phyloP scores from a whole-genome alignment of 2,888 invertebrate species.

The Torymus auratus region DNA sequence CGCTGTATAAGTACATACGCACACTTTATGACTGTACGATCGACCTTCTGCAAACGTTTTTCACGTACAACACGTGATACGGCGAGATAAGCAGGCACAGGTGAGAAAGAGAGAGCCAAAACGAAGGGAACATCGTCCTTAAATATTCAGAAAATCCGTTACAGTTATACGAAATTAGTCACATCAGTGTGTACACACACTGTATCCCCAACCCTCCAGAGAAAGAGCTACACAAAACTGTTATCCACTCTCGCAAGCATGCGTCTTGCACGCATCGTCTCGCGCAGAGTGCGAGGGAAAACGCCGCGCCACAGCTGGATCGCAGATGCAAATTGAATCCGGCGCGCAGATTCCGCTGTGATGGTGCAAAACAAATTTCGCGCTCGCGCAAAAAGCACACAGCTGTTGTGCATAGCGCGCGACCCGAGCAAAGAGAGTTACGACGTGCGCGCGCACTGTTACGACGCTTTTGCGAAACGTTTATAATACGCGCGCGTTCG shows the following conservation, averaged over 20 bases:
- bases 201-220: neutral
- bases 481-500: neutral
- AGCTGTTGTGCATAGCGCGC: slow-evolving; percentile 30
- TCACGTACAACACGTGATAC: too few relatives aligned
- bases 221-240: slow-evolving; percentile 8
- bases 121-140: too few relatives aligned
- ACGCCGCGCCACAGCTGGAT: slow-evolving; percentile 46
- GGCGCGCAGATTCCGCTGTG: neutral
- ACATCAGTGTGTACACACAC: too few relatives aligned
- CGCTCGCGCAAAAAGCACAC: neutral
- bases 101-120: too few relatives aligned
- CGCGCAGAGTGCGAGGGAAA: neutral
- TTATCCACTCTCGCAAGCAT: neutral
- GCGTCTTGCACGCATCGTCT: slow-evolving; percentile 16
- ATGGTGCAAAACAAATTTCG: slow-evolving; percentile 31
- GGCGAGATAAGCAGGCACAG: too few relatives aligned
- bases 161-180: too few relatives aligned
- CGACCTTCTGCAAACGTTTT: too few relatives aligned
- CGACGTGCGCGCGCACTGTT: neutral
- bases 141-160: too few relatives aligned
- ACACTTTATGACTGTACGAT: too few relatives aligned
- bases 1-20: too few relatives aligned
- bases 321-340: slow-evolving; percentile 51
- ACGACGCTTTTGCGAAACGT: neutral
- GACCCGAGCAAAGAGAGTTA: neutral